These are phyloP conservation scores for Coenonympha glycerion DNA, from an alignment of 2,888 invertebrate species.

Conservation along the genomic window DNA sequence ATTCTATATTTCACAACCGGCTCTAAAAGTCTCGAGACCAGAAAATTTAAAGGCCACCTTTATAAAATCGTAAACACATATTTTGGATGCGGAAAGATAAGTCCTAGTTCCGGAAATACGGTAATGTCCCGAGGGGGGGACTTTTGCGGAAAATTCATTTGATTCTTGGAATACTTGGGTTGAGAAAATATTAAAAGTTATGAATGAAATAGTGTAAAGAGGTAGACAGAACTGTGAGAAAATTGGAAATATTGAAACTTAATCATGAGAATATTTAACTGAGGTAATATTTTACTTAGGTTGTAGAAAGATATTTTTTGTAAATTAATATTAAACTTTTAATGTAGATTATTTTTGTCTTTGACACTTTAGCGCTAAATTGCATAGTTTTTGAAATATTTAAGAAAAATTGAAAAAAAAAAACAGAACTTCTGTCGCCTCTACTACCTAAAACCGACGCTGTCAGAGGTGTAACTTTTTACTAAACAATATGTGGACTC, in stretches of 20 bases:
- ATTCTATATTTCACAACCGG: slow-evolving; percentile 5
- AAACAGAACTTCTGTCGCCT: no score
- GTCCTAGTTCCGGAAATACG: slow-evolving; percentile 52
- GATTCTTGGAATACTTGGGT: slow-evolving; percentile 51
- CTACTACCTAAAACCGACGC: no score
- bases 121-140: slow-evolving; percentile 43
- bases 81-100: slow-evolving; percentile 54
- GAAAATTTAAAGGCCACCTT: slow-evolving; percentile 44
- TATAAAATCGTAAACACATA: slow-evolving; percentile 63
- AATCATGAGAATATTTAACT: background rate
- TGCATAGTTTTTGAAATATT: no score
- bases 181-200: slow-evolving; percentile 56
- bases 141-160: slow-evolving; percentile 59
- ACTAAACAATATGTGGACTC: no score
- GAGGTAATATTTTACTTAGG: no score
- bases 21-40: slow-evolving; percentile 35
- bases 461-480: no score
- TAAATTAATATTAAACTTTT: no score
- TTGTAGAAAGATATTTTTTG: no score
- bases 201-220: background rate
- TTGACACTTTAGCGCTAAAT: no score
- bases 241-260: background rate
- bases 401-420: no score
- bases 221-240: background rate
- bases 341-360: no score